A percentile compares a stretch with the other conserved stretches of the same genome.
Evolutionary conservation across 2,797 vertebrate species (phyloP).

Genomic region (Anomalospiza imberbis): DNA sequence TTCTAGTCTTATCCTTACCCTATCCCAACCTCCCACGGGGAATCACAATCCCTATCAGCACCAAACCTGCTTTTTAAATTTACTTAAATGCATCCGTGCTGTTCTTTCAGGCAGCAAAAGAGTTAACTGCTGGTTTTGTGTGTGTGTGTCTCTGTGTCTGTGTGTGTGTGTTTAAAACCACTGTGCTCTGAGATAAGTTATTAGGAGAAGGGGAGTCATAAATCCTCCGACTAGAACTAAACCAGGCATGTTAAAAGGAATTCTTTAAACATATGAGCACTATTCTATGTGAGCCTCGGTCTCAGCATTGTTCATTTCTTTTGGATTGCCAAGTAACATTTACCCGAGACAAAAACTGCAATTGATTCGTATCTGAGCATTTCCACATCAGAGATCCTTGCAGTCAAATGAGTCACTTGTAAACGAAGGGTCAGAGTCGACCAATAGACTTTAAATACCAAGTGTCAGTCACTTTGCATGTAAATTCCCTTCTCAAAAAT

Average conservation of each 20-base stretch:
- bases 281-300: constrained; percentile 32
- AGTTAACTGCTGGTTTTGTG: constrained; percentile 56
- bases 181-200: constrained; percentile 42
- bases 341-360: constrained; percentile 59
- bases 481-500: constrained; percentile 1
- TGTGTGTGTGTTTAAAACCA: constrained; percentile 23
- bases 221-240: constrained; percentile 55
- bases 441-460: constrained; percentile 59
- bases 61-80: neutral
- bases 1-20: neutral
- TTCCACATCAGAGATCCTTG: constrained; percentile 61
- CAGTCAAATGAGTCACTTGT: constrained; percentile 62
- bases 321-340: constrained; percentile 53
- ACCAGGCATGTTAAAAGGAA: constrained; percentile 51
- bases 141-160: neutral
- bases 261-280: constrained; percentile 58
- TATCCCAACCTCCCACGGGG: neutral
- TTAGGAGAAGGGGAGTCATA: constrained; percentile 54
- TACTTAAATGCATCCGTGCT: neutral
- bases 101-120: constrained; percentile 25
- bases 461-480: constrained; percentile 52
- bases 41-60: neutral
- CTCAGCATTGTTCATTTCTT: constrained; percentile 29
- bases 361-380: constrained; percentile 61
- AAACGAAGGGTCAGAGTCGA: constrained; percentile 49